Percentiles rank a stretch among this genome's conserved stretches.
These are phyloP conservation scores for Manis pentadactyla DNA, from an alignment of 2,797 vertebrate species.

Conservation along the genomic window DNA sequence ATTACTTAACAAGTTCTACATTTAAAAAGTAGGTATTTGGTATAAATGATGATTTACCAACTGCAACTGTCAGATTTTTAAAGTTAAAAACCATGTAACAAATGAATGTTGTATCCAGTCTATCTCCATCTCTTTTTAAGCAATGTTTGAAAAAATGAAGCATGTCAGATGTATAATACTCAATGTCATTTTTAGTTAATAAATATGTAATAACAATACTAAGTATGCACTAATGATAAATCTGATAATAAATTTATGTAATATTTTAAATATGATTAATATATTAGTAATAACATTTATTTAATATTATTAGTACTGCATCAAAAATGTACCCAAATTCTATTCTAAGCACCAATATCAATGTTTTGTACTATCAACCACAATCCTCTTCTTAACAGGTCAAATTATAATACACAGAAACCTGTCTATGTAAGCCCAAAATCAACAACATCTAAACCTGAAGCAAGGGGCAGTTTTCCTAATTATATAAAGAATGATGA, in stretches of 20 bases:
- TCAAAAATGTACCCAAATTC: conserved; percentile 4
- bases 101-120: neutral
- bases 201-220: neutral
- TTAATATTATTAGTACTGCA: neutral
- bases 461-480: neutral
- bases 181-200: conserved; percentile 21
- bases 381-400: neutral
- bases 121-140: neutral
- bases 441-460: neutral
- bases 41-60: neutral
- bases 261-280: neutral
- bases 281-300: neutral
- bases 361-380: conserved; percentile 3
- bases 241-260: neutral
- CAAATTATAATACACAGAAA: conserved; percentile 12
- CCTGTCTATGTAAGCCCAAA: neutral
- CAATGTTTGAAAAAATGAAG: conserved; percentile 27
- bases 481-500: neutral
- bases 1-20: neutral
- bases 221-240: conserved; percentile 9
- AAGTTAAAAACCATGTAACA: conserved; percentile 9
- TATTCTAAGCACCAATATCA: conserved; percentile 12
- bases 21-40: neutral
- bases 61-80: neutral
- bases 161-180: neutral